Conservation (phyloP, 2,797 vertebrate genomes). For the Bovichtus diacanthus region DNA sequence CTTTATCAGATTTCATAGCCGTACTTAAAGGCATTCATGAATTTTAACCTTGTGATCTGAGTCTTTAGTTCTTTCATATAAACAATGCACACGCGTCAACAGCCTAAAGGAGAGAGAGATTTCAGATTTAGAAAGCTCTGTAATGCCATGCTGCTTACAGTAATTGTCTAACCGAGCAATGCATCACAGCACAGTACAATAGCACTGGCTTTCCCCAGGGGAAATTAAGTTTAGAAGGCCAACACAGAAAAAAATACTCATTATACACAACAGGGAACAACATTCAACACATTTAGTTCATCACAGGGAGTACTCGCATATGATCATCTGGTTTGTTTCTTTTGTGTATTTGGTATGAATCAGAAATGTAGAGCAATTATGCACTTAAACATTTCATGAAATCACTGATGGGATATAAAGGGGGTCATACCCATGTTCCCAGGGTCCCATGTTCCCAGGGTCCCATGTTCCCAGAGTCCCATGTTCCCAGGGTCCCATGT, state of each 20-base stretch:
- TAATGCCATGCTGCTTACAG: constrained; percentile 45
- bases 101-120: constrained; percentile 21
- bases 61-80: constrained; percentile 20
- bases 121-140: constrained; percentile 52
- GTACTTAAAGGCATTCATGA: constrained; percentile 24
- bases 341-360: neutral
- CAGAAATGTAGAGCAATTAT: neutral
- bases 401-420: neutral
- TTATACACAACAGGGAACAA: constrained; percentile 25
- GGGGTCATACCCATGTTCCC: too few relatives aligned
- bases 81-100: constrained; percentile 29
- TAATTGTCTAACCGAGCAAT: constrained; percentile 51
- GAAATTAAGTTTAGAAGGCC: constrained; percentile 64
- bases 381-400: neutral
- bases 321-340: neutral
- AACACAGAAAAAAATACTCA: constrained; percentile 31
- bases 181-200: constrained; percentile 43
- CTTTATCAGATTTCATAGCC: constrained; percentile 14
- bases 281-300: constrained; percentile 10
- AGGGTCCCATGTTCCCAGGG: too few relatives aligned
- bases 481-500: too few relatives aligned
- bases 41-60: constrained; percentile 34
- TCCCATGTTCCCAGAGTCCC: too few relatives aligned
- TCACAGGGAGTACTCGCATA: neutral
- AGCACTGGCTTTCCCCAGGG: constrained; percentile 24